These are phyloP conservation scores for Amazona ochrocephala DNA, from an alignment of 2,797 vertebrate genomes.

Conservation along the genomic window DNA sequence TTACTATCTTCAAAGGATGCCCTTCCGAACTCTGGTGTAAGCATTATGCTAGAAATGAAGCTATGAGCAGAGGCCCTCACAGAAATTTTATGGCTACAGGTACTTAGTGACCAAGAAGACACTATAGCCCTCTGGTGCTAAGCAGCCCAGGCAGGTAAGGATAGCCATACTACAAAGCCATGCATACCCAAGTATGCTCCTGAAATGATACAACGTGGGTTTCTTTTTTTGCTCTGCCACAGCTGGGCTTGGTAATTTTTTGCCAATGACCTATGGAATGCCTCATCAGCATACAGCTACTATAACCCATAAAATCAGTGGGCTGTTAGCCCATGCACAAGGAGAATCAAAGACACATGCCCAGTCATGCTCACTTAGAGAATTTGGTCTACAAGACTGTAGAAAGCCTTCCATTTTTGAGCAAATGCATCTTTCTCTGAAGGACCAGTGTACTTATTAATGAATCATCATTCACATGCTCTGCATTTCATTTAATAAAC, in stretches of 20 bases:
- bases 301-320: neutral
- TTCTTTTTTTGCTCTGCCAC: neutral
- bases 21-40: neutral
- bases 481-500: neutral
- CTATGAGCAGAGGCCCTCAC: neutral
- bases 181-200: neutral
- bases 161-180: neutral
- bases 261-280: neutral
- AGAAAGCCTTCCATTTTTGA: neutral
- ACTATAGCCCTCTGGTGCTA: neutral
- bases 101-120: neutral
- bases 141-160: neutral
- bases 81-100: neutral
- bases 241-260: neutral
- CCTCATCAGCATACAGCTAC: neutral
- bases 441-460: neutral
- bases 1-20: neutral
- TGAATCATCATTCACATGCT: neutral
- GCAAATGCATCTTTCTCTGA: neutral
- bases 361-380: neutral
- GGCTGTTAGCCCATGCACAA: neutral
- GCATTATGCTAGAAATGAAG: neutral
- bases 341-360: neutral
- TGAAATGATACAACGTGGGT: neutral
- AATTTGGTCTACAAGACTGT: neutral